phyloP scores from a whole-genome alignment of 2,797 vertebrate species.

The Neomorphus geoffroyi region DNA sequence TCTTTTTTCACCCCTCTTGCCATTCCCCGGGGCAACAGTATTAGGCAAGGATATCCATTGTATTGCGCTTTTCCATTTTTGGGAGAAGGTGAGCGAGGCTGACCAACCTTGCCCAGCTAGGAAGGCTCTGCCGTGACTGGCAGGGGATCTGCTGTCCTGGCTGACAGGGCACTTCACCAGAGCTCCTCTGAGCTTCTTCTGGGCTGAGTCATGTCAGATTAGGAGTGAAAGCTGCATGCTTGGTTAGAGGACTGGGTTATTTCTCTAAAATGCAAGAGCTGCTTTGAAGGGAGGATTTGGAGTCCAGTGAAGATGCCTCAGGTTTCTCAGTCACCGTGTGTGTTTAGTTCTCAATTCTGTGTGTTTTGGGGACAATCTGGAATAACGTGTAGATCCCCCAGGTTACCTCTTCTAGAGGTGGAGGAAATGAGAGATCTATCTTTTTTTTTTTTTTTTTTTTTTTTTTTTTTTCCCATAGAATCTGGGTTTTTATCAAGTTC shows the following conservation, averaged over 20 bases:
- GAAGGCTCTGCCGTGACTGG: not conserved
- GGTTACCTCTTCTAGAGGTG: not conserved
- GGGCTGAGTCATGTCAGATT: conserved; percentile 5
- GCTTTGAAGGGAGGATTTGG: not conserved
- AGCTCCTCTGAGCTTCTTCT: not conserved
- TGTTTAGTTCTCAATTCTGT: not conserved
- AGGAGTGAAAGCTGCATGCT: conserved; percentile 10
- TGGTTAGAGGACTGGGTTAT: not conserved
- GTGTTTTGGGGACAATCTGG: not conserved
- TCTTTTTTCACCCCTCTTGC: not conserved
- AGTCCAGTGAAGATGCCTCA: not conserved
- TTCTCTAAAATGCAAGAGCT: conserved; percentile 18
- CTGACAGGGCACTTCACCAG: fast-evolving
- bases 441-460: too few relatives aligned
- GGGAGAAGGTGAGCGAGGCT: not conserved
- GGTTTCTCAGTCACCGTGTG: not conserved
- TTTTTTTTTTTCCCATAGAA: not conserved
- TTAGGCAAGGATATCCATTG: not conserved
- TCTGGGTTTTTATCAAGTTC: not conserved
- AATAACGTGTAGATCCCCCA: not conserved
- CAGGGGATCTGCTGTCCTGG: not conserved
- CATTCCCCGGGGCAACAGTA: not conserved
- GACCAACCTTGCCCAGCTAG: not conserved
- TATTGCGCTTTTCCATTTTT: not conserved
- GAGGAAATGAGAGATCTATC: not conserved